These are phyloP conservation scores for Aleadryas rufinucha DNA, from an alignment of 2,113 vertebrate genomes.

Conservation along the genomic window DNA sequence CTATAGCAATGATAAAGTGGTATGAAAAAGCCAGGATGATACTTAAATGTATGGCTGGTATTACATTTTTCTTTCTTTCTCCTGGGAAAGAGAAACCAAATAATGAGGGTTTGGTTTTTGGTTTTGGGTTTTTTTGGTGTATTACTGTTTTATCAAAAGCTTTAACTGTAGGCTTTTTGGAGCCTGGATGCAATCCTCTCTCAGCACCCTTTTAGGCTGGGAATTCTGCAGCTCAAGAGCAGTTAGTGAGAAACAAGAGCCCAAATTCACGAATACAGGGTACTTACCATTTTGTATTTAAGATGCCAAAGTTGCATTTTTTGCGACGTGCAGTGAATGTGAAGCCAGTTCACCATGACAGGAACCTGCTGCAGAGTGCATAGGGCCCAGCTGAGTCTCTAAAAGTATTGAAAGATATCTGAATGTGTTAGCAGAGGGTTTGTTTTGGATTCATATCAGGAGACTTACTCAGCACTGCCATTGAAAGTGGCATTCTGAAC, in stretches of 20 bases:
- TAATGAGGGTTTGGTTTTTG: background rate
- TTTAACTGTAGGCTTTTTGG: background rate
- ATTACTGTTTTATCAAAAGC: background rate
- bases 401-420: background rate
- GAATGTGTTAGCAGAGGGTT: background rate
- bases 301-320: background rate
- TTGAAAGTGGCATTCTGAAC: background rate
- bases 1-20: conserved; percentile 20
- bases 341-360: rapidly evolving
- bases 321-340: background rate
- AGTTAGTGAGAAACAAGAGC: background rate
- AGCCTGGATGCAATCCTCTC: background rate
- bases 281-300: background rate
- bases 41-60: background rate
- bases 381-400: background rate
- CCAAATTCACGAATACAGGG: background rate
- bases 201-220: background rate
- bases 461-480: background rate
- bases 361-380: background rate
- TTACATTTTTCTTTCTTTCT: background rate
- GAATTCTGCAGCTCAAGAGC: background rate
- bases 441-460: background rate
- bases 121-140: background rate
- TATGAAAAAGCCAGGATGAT: conserved; percentile 2
- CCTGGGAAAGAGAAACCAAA: background rate